Conservation (phyloP, 2,888 invertebrate species). For the Agrilus biguttatus region DNA sequence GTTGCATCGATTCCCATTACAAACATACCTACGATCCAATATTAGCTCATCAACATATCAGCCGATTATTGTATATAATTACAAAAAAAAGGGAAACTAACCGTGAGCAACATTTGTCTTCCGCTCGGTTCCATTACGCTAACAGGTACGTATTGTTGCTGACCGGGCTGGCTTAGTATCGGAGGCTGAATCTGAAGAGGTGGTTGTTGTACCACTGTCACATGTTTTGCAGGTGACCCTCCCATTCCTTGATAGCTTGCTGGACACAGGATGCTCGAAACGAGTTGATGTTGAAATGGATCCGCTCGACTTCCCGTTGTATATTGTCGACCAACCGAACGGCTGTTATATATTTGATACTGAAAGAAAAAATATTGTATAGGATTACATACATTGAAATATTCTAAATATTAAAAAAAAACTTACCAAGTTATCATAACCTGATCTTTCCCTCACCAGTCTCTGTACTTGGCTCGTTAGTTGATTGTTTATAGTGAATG, state of each 20-base stretch:
- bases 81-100: conserved; percentile 23
- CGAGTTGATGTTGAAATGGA: conserved; percentile 80
- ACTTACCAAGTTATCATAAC: conserved; percentile 61
- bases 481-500: conserved; percentile 89
- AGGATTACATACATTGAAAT: not conserved
- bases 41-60: no score
- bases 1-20: no score
- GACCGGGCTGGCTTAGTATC: conserved; percentile 66
- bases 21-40: no score
- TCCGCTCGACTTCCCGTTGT: conserved; percentile 51
- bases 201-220: conserved; percentile 53
- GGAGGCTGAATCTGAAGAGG: conserved; percentile 66
- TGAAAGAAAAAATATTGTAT: conserved; percentile 25
- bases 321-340: conserved; percentile 56
- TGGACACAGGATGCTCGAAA: conserved; percentile 87
- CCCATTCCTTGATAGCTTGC: conserved; percentile 69
- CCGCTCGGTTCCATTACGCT: conserved; percentile 83
- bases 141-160: conserved; percentile 86
- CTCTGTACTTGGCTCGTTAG: conserved; percentile 59
- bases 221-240: conserved; percentile 52
- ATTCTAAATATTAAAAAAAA: conserved; percentile 1
- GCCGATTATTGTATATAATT: no score
- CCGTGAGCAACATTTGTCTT: conserved; percentile 62
- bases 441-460: conserved; percentile 55
- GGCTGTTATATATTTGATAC: conserved; percentile 70